Base-by-base conservation (phyloP, 2,113 vertebrate species). In the Falco punctatus region DNA sequence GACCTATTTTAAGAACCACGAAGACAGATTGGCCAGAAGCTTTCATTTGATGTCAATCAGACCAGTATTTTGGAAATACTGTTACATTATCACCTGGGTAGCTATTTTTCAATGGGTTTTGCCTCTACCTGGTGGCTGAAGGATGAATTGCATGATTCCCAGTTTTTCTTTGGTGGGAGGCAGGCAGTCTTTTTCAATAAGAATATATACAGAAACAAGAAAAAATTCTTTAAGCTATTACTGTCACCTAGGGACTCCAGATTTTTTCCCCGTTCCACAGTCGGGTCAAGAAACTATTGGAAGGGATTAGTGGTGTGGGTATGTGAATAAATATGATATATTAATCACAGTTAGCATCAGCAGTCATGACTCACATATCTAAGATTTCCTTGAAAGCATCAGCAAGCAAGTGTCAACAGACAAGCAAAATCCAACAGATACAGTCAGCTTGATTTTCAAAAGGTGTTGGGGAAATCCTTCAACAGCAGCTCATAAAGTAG, bases 91-190 rank as follows among this genome's bases (percentile, higher is more conserved):
- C 5, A 3, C 52, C 70, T 19, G 24, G 3, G 35, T 24, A 81
- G 52, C 35, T 54, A 5, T 30, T 91, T 97, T 96, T 32, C 66
- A 28, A n/a, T 1, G 79, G 74, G 26, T 89, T 97, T 86, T 97
- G 94, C 95, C 88, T 96, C 97, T 96, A 93, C 91, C 97, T 97
- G 88, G 81, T 97, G 97, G 96, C 67, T 81, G 83, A 32, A 93
- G 89, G 70, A 52, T 33, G 95, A 96, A 97, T 33, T 97, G 93
- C 94, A 84, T 2, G 28, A 77, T 26, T 52, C 49, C 6, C 22
- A 0, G 17, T 11, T 38, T 67, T 54, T 2, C 5, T 64, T 57
- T 13, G 4, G 6, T 33, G 42, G 28, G 8, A 61, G 4, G 15
- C 9, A 7, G 33, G 17, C 13, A 15, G 44, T 48, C 40, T 54